Conservation (phyloP, 2,797 vertebrate genomes). For the Halcyon leucocephala region DNA sequence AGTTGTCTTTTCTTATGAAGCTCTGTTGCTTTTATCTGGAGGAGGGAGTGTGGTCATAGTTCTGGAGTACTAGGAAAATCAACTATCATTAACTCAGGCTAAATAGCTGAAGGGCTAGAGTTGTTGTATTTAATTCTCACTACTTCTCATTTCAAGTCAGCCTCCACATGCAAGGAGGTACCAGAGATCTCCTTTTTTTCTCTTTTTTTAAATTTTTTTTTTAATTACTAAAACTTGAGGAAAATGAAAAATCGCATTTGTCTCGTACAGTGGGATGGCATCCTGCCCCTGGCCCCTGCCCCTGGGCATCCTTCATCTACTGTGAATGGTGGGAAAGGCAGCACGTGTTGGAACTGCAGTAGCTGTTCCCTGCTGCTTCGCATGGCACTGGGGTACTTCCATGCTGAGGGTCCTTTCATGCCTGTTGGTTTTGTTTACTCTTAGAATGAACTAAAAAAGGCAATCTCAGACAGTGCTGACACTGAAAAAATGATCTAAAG, state of each 20-base stretch:
- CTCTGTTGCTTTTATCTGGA: background rate
- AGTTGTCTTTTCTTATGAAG: background rate
- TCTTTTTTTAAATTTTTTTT: background rate
- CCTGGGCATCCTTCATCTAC: background rate
- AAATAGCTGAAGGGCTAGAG: background rate
- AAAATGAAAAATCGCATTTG: background rate
- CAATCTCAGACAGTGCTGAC: background rate
- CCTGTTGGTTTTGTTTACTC: background rate
- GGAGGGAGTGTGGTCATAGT: background rate
- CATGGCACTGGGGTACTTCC: background rate
- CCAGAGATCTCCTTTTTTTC: background rate
- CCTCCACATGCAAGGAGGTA: background rate
- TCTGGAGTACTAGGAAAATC: background rate
- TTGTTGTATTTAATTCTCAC: background rate
- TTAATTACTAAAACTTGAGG: background rate
- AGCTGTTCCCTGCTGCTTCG: background rate
- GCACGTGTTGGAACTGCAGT: rapidly evolving
- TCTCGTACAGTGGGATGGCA: background rate
- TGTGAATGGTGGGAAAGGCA: background rate
- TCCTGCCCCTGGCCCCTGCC: background rate
- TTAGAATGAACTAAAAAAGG: background rate
- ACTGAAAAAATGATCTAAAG: background rate
- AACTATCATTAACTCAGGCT: background rate
- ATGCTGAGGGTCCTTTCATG: background rate
- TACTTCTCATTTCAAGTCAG: background rate